Base-by-base conservation (phyloP, 2,888 invertebrate genomes). In the Neuroscelio doddi region DNA sequence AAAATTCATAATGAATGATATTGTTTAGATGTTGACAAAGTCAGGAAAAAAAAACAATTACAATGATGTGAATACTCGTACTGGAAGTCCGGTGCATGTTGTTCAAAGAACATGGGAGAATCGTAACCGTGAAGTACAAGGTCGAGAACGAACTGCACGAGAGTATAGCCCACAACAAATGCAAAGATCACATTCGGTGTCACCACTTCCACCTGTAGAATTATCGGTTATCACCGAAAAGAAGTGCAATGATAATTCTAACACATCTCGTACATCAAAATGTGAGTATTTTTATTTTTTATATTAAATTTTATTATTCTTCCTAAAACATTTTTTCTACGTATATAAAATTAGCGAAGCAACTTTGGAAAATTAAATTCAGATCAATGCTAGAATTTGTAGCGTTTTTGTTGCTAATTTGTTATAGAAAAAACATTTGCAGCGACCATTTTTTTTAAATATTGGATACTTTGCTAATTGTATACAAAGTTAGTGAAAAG, bases 51-150 rank as follows among this genome's bases (percentile, higher is more conserved):
- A 71, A 38, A 70, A 61, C 10, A 64, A 52, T 29, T 52, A 68
- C 39, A 69, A 71, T 26, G 77, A 77, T 9, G 42, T 64, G 3
- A 34, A 64, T 0, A 56, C 58, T 0, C 69, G 77, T 10, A 68
- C 74, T 2, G 50, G 75, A 1, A 82, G 81, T 58, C 82, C 82
- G 3, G 74, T 82, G 3, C 77, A 80, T 62, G 80, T 82, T 1
- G 78, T 82, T 2, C 80, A 81, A 39, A 74, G 81, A 67, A 82
- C 82, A 3, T 82, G 82, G 82, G 82, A 82, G 56, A 80, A 66
- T 36, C 81, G 82, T 1, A 78, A 55, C 52, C 71, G 74, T 16
- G 79, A 80, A 42, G 70, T 64, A 17, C 75, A 70, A 38, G 72
- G 74, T 3, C 62, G 63, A 1, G 41, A 41, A 26, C 21, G 12